phyloP scores from a whole-genome alignment of 2,113 vertebrate species.

The Neodon shergylaensis region DNA sequence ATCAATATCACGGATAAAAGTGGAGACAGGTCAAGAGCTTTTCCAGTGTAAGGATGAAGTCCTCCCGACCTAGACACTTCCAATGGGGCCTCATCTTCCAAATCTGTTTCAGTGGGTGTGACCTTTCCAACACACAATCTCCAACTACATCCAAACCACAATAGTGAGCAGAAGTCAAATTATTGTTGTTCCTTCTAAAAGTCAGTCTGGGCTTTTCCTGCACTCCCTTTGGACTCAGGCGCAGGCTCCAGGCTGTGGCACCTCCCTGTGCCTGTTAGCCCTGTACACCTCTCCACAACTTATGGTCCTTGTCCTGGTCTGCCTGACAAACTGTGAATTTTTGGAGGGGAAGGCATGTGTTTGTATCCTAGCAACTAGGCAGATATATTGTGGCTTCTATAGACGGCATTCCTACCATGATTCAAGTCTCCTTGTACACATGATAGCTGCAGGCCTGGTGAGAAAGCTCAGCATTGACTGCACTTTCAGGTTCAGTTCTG shows the following conservation, averaged over 20 bases:
- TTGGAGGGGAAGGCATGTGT: background rate
- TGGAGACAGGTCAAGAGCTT: background rate
- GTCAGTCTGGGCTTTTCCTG: background rate
- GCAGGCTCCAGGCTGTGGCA: fast-evolving
- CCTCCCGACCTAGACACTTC: background rate
- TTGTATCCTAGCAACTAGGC: background rate
- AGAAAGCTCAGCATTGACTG: background rate
- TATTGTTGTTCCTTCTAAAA: background rate
- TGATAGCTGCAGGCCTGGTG: background rate
- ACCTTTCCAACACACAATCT: background rate
- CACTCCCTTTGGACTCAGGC: background rate
- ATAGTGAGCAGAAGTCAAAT: background rate
- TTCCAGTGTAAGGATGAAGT: background rate
- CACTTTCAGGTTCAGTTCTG: background rate
- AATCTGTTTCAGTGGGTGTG: background rate
- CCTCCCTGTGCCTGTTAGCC: fast-evolving
- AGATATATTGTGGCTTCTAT: background rate
- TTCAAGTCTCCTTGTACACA: background rate
- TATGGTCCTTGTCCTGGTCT: background rate
- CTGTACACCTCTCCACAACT: background rate
- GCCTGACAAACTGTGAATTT: background rate
- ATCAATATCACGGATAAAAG: background rate
- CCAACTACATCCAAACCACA: background rate
- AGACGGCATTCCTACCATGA: background rate
- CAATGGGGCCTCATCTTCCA: background rate